These are phyloP conservation scores for Atethmia centrago DNA, from an alignment of 2,888 invertebrate species.

Conservation along the genomic window DNA sequence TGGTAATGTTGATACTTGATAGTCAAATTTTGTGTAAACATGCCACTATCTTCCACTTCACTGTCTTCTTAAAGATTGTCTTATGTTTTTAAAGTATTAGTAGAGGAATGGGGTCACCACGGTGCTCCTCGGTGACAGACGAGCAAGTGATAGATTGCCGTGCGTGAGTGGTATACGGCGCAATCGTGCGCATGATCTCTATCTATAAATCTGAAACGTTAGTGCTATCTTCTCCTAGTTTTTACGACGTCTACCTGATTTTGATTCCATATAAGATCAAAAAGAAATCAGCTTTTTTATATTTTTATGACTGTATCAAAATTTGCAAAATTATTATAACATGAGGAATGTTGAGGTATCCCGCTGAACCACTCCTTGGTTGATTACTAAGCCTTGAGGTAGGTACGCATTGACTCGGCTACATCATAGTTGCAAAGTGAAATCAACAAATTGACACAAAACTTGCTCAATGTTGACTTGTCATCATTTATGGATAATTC, in stretches of 20 bases:
- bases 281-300: constrained; percentile 13
- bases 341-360: background rate
- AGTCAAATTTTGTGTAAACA: constrained; percentile 41
- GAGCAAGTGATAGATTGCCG: constrained; percentile 57
- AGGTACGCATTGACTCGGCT: constrained; percentile 2
- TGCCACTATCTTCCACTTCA: constrained; percentile 18
- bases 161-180: constrained; percentile 41
- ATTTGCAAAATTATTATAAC: background rate
- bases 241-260: constrained; percentile 45
- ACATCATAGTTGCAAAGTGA: constrained; percentile 22
- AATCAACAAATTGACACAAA: constrained; percentile 21
- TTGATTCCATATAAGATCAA: background rate
- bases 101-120: constrained; percentile 57
- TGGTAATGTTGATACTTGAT: constrained; percentile 19
- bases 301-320: background rate
- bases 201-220: constrained; percentile 55
- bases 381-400: constrained; percentile 19
- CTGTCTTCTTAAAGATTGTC: constrained; percentile 23
- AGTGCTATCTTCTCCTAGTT: constrained; percentile 38
- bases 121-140: constrained; percentile 44
- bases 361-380: constrained; percentile 12
- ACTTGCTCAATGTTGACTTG: constrained; percentile 38
- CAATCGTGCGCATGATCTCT: constrained; percentile 44
- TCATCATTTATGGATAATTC: constrained; percentile 33
- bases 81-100: constrained; percentile 37